phyloP scores from a whole-genome alignment of 2,888 invertebrate genomes.

The Pharmacophagus antenor region DNA sequence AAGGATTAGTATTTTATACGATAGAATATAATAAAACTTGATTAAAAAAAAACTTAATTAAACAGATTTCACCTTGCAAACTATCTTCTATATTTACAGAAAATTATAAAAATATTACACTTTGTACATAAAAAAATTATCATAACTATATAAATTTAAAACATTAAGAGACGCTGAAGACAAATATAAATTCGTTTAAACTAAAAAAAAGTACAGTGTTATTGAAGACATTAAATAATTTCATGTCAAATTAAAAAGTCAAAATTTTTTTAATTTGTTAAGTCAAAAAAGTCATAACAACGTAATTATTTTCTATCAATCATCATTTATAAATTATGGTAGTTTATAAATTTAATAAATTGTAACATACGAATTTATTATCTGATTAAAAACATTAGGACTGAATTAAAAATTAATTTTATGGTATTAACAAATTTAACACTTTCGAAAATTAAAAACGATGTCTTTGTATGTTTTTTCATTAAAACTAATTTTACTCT shows the following conservation, averaged over 20 bases:
- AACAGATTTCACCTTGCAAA: conserved; percentile 10
- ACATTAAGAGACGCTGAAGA: not conserved
- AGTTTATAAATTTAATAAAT: too few relatives aligned
- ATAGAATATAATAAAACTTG: conserved; percentile 4
- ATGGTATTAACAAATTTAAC: too few relatives aligned
- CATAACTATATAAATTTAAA: not conserved
- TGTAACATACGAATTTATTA: too few relatives aligned
- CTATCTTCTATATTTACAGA: conserved; percentile 19
- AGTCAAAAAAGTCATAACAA: not conserved
- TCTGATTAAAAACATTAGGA: too few relatives aligned
- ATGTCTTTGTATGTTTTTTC: not conserved
- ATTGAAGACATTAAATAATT: too few relatives aligned
- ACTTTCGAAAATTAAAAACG: not conserved
- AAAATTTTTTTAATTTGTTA: not conserved
- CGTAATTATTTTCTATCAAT: not conserved
- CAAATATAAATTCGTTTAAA: not conserved
- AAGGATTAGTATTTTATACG: not conserved
- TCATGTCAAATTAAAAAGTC: not conserved
- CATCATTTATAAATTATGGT: not conserved
- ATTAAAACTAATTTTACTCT: conserved; percentile 1
- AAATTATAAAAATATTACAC: conserved; percentile 9
- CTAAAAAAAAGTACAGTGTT: not conserved
- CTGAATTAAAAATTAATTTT: too few relatives aligned
- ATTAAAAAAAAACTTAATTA: not conserved
- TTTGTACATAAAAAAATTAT: conserved; percentile 17